Base-by-base conservation (phyloP, 2,888 invertebrate species). In the Drosophila macrospina region DNA sequence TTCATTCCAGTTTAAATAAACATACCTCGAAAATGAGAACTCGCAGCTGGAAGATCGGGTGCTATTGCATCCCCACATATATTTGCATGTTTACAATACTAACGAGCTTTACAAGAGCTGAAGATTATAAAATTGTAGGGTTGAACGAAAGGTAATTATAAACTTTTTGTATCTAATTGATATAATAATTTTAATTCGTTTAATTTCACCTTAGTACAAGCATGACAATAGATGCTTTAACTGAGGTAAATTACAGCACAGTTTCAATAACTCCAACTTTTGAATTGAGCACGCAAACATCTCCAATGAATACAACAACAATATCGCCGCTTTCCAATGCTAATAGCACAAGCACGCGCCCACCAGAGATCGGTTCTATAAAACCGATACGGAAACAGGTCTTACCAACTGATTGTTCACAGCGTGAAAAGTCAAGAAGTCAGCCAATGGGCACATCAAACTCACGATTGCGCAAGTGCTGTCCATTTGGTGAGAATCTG, bases 401-500 rank as follows among this genome's bases (percentile, higher is more conserved):
- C 15, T 56, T 55, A n/a, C 89, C 89, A 4, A 45, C 63, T 4
- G 88, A 90, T 51, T 91, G 91, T 50, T 89, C 91, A 0, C 90
- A 90, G 48, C 86, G 90, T 0, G 82, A 88, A 51, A 90, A 82
- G 50, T 69, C 70, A 0, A 71, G 79, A 34, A 70, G 41, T 3
- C 91, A 91, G 48, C 91, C 91, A 1, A 32, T 76, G 6, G 61
- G 65, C 4, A 76, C 75, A n/a, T 52, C 77, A 6, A 64, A 69
- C 4, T 89, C 93, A 90, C 93, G 92, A 88, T 90, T 93, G 85
- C 92, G 93, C 65, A 92, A 92, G 84, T 92, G 92, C 54, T 91
- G 92, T 69, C 90, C 92, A 10, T 70, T 88, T 28, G 91, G 91
- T 45, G 91, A 91, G 69, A 91, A 89, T 59, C 75, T 91, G 44